Conservation (phyloP, 2,113 vertebrate genomes). For the Paramisgurnus dabryanus region DNA sequence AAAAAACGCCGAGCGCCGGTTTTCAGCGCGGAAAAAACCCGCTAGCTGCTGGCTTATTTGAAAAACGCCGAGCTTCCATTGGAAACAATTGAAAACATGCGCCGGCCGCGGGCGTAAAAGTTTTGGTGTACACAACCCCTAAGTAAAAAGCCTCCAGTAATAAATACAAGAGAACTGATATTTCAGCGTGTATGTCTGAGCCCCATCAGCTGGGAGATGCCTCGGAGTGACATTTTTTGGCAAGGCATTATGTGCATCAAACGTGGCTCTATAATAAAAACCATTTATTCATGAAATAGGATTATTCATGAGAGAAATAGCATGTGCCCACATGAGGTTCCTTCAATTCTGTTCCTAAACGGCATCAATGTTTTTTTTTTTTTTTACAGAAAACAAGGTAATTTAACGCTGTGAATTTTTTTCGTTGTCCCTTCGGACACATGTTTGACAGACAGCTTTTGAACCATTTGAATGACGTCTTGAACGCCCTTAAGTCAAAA, state of each 20-base stretch:
- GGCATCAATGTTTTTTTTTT: constrained; percentile 19
- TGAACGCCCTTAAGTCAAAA: constrained; percentile 22
- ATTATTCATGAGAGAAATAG: constrained; percentile 62
- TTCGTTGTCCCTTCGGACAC: constrained; percentile 10
- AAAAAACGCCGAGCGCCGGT: too few species aligned
- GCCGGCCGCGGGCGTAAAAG: too few species aligned
- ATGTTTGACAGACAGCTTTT: constrained; percentile 30
- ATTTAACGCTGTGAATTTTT: constrained; percentile 29
- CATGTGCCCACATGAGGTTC: constrained; percentile 32
- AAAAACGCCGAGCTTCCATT: too few species aligned
- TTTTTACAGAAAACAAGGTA: constrained; percentile 14
- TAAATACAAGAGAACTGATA: constrained; percentile 57
- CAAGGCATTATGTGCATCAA: constrained; percentile 56
- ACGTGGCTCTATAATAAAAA: constrained; percentile 51
- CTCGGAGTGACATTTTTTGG: constrained; percentile 57
- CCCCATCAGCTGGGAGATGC: constrained; percentile 31
- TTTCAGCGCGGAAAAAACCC: too few species aligned
- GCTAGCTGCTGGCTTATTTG: too few species aligned
- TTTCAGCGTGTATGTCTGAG: constrained; percentile 52
- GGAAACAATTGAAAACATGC: too few species aligned
- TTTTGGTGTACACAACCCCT: too few species aligned
- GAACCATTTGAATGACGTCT: constrained; percentile 34
- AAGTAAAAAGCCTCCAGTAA: constrained; percentile 44
- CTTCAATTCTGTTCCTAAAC: constrained; percentile 9
- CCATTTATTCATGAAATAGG: constrained; percentile 65